Evolutionary conservation across 2,113 vertebrate species (phyloP), one percentile per base, ranked within the genome.

Genomic region (Rafetus swinhoei): DNA sequence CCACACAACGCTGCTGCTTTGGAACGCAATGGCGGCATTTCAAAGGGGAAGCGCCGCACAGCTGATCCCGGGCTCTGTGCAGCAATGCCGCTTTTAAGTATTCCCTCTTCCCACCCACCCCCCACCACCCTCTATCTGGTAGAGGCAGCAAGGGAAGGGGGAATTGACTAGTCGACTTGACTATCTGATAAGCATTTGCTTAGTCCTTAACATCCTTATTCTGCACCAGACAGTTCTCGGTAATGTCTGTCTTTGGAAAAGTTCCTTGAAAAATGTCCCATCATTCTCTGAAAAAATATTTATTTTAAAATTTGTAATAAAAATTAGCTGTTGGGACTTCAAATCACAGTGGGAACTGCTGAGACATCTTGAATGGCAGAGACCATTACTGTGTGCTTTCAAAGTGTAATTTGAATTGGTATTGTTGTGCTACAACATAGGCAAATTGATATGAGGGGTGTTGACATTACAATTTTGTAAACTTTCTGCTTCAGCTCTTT

Each of bases 401-500:
- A 2, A 74, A 60, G 84, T 89, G 53, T 83, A 4, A 15, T 24
- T 57, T 27, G 8, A 10, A 19, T 12, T 50, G 5, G 6, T 54
- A 13, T 53, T 45, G 19, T 27, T 27, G 62, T 52, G 25, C 74
- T 77, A 24, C 91, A 32, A 24, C 1, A 50, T 7, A 50, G 55
- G n/a, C 29, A 81, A 90, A 89, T 25, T 53, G 22, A 53, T 81
- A 29, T 81, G 59, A 1, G 72, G 77, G 9, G 25, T 79, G 89
- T 72, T 27, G 72, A 3, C 19, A 52, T 2, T 69, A 25, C 65
- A 50, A 93, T 76, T 93, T 81, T 94, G 92, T 6, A 16, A 59
- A 81, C 29, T 92, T 77, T 39, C 60, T 60, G 72, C 79, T 62
- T 85, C 96, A 99, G 99, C 98, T 99, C 57, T 99, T 99, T 90